Evolutionary conservation across 2,113 vertebrate species (phyloP).

Genomic region (Anarrhichthys ocellatus): DNA sequence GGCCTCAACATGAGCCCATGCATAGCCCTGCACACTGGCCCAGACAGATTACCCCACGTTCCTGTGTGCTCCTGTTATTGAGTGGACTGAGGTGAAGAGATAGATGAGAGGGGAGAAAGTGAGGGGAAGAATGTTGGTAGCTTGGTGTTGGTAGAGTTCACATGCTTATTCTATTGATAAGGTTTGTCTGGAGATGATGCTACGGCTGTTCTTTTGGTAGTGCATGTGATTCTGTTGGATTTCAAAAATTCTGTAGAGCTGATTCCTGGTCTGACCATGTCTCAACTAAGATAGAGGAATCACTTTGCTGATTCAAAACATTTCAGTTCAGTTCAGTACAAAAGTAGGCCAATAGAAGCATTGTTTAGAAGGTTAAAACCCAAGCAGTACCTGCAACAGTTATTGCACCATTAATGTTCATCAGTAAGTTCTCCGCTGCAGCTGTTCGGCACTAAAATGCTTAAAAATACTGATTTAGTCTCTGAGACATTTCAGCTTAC

Average conservation of each 20-base stretch:
- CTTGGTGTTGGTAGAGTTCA: constrained; percentile 36
- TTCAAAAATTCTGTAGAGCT: not conserved
- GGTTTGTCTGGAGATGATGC: constrained; percentile 2
- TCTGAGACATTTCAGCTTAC: not conserved
- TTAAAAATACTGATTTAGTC: not conserved
- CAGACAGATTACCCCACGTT: constrained; percentile 72
- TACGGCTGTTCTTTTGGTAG: not conserved
- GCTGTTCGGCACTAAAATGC: not conserved
- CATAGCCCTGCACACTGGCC: constrained; percentile 63
- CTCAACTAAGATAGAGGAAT: not conserved
- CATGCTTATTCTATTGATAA: not conserved
- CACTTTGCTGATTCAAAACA: not conserved
- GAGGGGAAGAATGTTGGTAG: constrained; percentile 47
- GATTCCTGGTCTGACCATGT: constrained; percentile 5
- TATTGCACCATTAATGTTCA: not conserved
- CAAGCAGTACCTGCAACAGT: not conserved
- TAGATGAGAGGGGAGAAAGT: constrained; percentile 52
- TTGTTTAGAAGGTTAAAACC: not conserved
- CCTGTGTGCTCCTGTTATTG: constrained; percentile 69
- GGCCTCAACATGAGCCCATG: constrained; percentile 77
- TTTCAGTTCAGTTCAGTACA: not conserved
- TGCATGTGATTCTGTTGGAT: not conserved
- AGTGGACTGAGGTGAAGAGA: constrained; percentile 42
- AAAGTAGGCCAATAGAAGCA: not conserved
- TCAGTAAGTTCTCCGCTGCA: not conserved